These are phyloP conservation scores for Teinopalpus imperialis DNA, from an alignment of 2,888 invertebrate genomes.

Conservation along the genomic window DNA sequence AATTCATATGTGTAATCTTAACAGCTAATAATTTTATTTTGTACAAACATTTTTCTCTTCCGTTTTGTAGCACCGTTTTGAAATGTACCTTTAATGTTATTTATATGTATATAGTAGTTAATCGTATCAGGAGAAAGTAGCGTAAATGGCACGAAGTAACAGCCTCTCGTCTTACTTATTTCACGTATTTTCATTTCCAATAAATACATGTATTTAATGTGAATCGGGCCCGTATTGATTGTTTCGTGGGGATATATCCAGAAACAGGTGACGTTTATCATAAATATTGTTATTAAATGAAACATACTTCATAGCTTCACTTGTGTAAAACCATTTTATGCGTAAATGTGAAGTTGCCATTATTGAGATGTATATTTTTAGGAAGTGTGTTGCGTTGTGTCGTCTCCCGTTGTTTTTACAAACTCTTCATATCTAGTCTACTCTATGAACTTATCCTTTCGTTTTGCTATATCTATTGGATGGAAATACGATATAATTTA, in stretches of 20 bases:
- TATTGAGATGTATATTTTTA: conserved; percentile 52
- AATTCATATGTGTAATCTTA: conserved; percentile 12
- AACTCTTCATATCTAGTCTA: conserved; percentile 71
- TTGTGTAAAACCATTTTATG: conserved; percentile 37
- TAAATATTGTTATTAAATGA: conserved; percentile 31
- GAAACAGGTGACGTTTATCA: conserved; percentile 27
- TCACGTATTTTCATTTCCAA: conserved; percentile 6
- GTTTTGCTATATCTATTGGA: conserved; percentile 37
- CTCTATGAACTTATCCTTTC: conserved; percentile 56
- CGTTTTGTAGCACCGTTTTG: conserved; percentile 14
- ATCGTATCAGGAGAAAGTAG: conserved; percentile 13
- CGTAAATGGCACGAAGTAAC: conserved; percentile 10
- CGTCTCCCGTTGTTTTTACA: conserved; percentile 48
- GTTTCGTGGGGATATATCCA: conserved; percentile 16
- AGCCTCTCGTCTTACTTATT: conserved; percentile 9
- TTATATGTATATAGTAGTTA: conserved; percentile 38
- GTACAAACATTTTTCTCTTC: conserved; percentile 21
- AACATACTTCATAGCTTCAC: conserved; percentile 36
- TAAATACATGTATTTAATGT: conserved; percentile 5
- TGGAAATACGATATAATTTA: conserved; percentile 16
- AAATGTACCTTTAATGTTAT: conserved; percentile 28
- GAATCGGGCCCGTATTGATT: no score
- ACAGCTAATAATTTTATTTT: conserved; percentile 21
- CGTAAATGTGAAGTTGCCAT: conserved; percentile 52
- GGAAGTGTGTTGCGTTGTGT: conserved; percentile 44